Evolutionary conservation across 2,113 vertebrate species (phyloP).

Genomic region (Notechis scutatus): DNA sequence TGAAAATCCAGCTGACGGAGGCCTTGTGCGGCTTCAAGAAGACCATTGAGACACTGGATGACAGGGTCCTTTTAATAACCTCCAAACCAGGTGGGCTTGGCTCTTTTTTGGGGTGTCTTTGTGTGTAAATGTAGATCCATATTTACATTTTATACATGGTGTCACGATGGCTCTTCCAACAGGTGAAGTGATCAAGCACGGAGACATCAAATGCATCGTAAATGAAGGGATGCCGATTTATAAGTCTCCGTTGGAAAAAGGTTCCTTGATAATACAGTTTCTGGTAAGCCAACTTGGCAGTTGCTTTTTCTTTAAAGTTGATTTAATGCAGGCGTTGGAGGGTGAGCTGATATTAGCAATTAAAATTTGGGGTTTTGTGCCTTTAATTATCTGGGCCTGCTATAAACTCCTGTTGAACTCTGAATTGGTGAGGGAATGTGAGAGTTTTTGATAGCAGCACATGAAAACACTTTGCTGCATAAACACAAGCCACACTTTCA

Average conservation of each 20-base stretch:
- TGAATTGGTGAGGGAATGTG: no score
- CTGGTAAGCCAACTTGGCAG: conserved; percentile 70
- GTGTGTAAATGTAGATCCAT: neutral
- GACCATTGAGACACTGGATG: conserved; percentile 83
- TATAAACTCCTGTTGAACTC: neutral
- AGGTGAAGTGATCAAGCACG: conserved; percentile 90
- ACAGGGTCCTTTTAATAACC: conserved; percentile 79
- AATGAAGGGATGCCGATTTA: conserved; percentile 92
- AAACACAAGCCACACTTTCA: neutral
- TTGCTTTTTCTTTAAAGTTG: no score
- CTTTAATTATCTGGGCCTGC: neutral
- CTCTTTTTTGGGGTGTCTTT: neutral
- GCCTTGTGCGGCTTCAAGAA: conserved; percentile 92
- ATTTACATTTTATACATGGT: neutral
- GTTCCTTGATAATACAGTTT: conserved; percentile 85
- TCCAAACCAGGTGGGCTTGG: conserved; percentile 78
- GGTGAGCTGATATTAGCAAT: neutral
- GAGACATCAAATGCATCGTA: conserved; percentile 77
- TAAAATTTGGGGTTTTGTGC: neutral
- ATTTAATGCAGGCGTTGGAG: neutral
- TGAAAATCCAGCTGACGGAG: conserved; percentile 88
- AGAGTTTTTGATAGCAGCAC: neutral
- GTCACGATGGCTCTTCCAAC: neutral
- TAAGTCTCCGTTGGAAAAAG: conserved; percentile 83
- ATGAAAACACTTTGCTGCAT: neutral